Conservation (phyloP, 1,140 invertebrate species). For the Cydia amplana region DNA sequence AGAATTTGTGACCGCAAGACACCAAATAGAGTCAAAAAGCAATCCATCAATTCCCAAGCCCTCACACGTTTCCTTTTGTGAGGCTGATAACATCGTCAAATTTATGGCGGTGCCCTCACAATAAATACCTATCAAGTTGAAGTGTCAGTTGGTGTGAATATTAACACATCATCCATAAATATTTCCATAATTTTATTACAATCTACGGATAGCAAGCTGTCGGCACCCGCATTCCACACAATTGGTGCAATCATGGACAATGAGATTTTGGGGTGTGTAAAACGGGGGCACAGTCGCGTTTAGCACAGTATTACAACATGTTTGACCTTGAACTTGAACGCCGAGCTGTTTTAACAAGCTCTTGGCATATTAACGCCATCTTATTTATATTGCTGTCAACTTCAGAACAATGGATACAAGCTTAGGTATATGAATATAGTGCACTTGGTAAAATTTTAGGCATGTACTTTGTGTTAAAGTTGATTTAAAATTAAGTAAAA, state of each 20-base stretch:
- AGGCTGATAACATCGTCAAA: slow-evolving; percentile 28
- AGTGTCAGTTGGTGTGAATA: slow-evolving; percentile 43
- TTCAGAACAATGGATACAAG: too few species aligned
- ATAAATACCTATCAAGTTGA: slow-evolving; percentile 34
- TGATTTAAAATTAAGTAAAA: too few species aligned
- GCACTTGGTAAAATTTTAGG: too few species aligned
- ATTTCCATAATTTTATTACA: slow-evolving; percentile 60
- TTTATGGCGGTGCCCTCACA: slow-evolving; percentile 31
- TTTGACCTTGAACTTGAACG: slow-evolving; percentile 13
- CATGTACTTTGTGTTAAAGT: too few species aligned
- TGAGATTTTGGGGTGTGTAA: slow-evolving; percentile 74
- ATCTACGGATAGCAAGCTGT: slow-evolving; percentile 69
- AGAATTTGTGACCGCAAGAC: background rate
- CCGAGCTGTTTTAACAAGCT: background rate
- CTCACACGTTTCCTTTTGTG: slow-evolving; percentile 24
- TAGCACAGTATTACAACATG: background rate
- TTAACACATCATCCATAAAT: slow-evolving; percentile 49
- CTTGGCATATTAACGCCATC: too few species aligned
- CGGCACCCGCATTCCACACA: slow-evolving; percentile 74
- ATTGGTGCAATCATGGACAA: slow-evolving; percentile 77
- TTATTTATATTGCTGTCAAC: too few species aligned
- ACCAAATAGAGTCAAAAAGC: slow-evolving; percentile 14
- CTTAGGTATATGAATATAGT: too few species aligned
- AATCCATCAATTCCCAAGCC: slow-evolving; percentile 12
- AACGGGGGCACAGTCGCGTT: slow-evolving; percentile 41